Base-by-base conservation (phyloP, 2,888 invertebrate species). In the Trypoxylon attenuatum region DNA sequence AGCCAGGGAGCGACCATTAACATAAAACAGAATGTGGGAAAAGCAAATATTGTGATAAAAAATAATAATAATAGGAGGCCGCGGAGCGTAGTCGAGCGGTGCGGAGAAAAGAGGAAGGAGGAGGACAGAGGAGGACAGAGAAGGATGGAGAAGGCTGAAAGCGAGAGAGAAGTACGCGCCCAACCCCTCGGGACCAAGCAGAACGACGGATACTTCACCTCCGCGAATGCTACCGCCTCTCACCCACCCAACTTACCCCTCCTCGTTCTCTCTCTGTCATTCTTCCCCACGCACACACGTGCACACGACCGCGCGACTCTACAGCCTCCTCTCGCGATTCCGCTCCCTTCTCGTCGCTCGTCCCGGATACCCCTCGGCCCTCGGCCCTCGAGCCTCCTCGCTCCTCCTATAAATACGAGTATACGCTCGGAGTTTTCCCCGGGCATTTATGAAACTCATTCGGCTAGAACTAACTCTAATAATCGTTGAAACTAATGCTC, bases 401-500 rank as follows among this genome's bases (percentile, higher is more conserved):
- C 54, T 59, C 57, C 49, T 63, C 74, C 76, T 76, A 78, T 80
- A 82, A 81, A 82, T 82, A 80, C 79, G 69, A 78, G 73, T 76
- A 78, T 79, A 79, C 72, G 66, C 67, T 51, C 58, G 33, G 79
- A 79, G 76, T 78, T 80, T 77, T 78, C 77, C 74, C 69, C 77
- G 77, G 76, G 82, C 84, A 83, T 86, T 86, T 83, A 83, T 83
- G 82, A 82, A 85, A 86, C 84, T 84, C 84, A 79, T 82, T 84
- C 85, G 79, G 77, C 81, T 78, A 83, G 83, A 85, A 84, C 85
- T 83, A 85, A 86, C 83, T 84, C 83, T 82, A 85, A 86, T 86
- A 86, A 86, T 85, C 86, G 85, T 86, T 85, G 78, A 82, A 85
- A 86, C 85, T 85, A 86, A 86, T 86, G 84, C 80, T 68, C 74